A percentile compares a stretch with the other conserved stretches of the same genome.
Conservation (phyloP, 2,888 invertebrate genomes). For the Pardosa pseudoannulata region DNA sequence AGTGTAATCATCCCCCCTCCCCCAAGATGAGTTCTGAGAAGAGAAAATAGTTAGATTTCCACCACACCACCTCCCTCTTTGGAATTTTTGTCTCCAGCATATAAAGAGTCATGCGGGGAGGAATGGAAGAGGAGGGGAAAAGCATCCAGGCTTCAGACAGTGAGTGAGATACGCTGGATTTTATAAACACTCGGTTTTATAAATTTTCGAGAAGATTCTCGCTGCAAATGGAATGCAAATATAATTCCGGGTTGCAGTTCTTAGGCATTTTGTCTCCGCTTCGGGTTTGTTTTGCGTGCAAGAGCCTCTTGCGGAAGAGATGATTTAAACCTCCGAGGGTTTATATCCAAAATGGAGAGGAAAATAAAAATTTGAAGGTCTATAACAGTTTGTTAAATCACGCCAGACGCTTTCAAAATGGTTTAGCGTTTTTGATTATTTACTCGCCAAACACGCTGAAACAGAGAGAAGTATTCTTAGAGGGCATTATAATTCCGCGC, state of each 20-base stretch:
- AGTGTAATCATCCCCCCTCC: not conserved
- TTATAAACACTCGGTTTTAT: not conserved
- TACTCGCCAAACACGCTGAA: too few relatives aligned
- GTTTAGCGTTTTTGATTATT: not conserved
- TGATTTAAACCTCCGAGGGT: not conserved
- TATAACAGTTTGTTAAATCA: not conserved
- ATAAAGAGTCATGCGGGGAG: not conserved
- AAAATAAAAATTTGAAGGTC: not conserved
- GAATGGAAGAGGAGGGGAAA: too few relatives aligned
- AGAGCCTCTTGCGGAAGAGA: not conserved
- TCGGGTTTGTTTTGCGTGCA: not conserved
- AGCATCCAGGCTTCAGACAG: not conserved
- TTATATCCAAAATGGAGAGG: not conserved
- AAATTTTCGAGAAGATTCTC: slow-evolving; percentile 1
- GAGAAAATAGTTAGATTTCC: not conserved
- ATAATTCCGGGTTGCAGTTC: not conserved
- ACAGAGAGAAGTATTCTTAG: too few relatives aligned
- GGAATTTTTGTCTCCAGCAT: not conserved
- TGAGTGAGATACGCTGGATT: not conserved
- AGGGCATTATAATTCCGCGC: too few relatives aligned
- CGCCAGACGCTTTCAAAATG: not conserved
- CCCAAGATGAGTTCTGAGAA: not conserved
- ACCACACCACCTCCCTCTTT: not conserved
- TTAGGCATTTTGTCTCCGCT: not conserved
- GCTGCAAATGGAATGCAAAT: not conserved